Conservation (phyloP, 2,888 invertebrate genomes). For the Ophion costatus region DNA sequence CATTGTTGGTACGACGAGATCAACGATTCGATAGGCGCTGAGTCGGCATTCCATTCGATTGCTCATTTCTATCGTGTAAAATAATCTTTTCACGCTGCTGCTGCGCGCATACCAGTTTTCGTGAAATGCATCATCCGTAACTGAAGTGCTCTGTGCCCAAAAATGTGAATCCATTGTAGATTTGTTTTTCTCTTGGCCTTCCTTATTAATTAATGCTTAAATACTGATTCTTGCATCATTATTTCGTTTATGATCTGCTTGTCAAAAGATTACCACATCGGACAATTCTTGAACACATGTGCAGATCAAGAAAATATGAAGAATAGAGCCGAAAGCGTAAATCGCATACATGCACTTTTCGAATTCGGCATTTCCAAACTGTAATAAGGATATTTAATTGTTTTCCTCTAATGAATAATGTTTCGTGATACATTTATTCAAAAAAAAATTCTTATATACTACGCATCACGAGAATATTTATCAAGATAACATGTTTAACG, state of each 20-base stretch:
- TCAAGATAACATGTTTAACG: neutral
- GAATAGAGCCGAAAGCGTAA: conserved; percentile 62
- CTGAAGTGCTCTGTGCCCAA: conserved; percentile 65
- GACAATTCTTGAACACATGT: conserved; percentile 70
- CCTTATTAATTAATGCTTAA: neutral
- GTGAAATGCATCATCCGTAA: conserved; percentile 69
- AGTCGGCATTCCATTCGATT: conserved; percentile 69
- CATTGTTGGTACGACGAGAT: conserved; percentile 71
- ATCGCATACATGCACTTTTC: conserved; percentile 49
- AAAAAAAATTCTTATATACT: neutral
- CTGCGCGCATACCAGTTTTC: conserved; percentile 67
- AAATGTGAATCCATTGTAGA: neutral
- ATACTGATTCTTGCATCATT: neutral
- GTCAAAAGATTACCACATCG: conserved; percentile 69
- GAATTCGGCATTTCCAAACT: conserved; percentile 30
- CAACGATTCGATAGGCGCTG: conserved; percentile 60
- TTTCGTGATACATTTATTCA: no score
- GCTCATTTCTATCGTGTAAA: conserved; percentile 60
- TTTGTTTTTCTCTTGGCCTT: neutral
- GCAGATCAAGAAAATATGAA: conserved; percentile 73
- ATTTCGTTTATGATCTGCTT: neutral
- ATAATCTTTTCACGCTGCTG: conserved; percentile 45
- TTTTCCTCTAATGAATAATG: neutral
- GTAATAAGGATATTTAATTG: neutral
- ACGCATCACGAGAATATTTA: neutral